Evolutionary conservation across 1,140 invertebrate species (phyloP), one percentile per base, ranked within the genome.

Genomic region (Leptopilina boulardi): DNA sequence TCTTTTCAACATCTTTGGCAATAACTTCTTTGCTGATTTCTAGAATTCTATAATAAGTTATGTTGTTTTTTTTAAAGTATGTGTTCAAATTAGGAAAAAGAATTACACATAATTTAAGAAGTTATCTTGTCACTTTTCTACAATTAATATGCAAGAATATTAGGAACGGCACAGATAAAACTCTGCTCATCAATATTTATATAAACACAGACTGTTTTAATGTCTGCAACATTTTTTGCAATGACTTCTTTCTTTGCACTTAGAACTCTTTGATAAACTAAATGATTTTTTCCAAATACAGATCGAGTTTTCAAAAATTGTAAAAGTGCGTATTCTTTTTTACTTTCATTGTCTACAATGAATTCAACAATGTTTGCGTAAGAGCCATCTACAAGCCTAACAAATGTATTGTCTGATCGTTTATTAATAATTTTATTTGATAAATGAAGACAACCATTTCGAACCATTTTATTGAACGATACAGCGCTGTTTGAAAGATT

Each of bases 401-500:
- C n/a, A 18, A 51, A 18, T 18, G 18, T 51, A 19, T 51, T 51
- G n/a, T 51, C 18, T 3, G 47, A 51, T 51, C 47, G 47, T 8
- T 51, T 51, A 18, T 18, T 51, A 18, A 51, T 18, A 6, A 18
- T 51, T 18, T 13, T n/a, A 18, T n/a, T 18, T 8, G 47, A 19
- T 13, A 51, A 18, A 51, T 51, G 18, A 51, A 51, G 79, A 11
- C 80, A 38, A 3, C 72, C 77, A 59, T 73, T 78, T 75, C 77
- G 80, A n/a, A 77, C 75, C 73, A 15, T n/a, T 8, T 80, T 75
- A 5, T 80, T 10, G 8, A 47, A 30, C 54, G 80, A 30, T 2
- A 78, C 19, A 18, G 75, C 44, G 11, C 73, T 42, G 9, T 42
- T 42, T 42, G 41, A 42, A 13, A 42, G 41, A 42, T 42, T 42